Evolutionary conservation across 2,888 invertebrate genomes (phyloP), one percentile per base, ranked within the genome.

Genomic region (Bugula neritina): DNA sequence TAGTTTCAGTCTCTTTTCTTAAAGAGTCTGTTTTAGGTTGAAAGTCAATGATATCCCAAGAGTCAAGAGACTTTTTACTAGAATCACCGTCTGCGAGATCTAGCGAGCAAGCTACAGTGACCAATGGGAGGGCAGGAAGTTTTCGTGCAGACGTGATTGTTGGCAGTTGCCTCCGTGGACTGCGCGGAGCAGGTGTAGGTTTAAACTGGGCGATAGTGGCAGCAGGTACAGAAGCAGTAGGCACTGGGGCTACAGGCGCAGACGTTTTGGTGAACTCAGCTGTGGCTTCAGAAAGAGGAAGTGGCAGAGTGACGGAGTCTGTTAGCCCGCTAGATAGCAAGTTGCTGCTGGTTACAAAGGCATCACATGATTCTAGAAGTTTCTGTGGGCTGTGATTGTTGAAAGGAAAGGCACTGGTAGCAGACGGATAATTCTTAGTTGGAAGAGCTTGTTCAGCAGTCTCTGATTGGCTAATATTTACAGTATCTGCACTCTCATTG

Each of bases 111-210:
- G 3, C 34, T 2, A 34, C 31, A 31, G 5, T 31, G 2, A 63
- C 63, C 31, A 63, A 3, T 2, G 63, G 63, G 27, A 63, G 21
- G 2, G 63, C 63, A 25, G 63, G 63, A 2, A 63, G 31, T n/a
- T 34, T 27, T n/a, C 63, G 27, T 13, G 25, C 63, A 13, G 31
- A 25, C 5, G 29, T 25, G 3, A 21, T 34, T 5, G 10, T 29
- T 13, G 29, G 63, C 21, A 27, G 63, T 10, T 25, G 17, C 29
- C 63, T 27, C 10, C 63, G 2, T 21, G 63, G 63, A 63, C 63
- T 63, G n/a, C 63, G 63, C 10, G 63, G 63, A 31, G 63, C 63
- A 29, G 63, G 63, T 27, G 31, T 63, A 27, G 63, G 63, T 63
- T 63, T 63, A 34, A 63, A 21, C 27, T 25, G 31, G 31, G 63